Evolutionary conservation across 2,888 invertebrate species (phyloP), one percentile per base, ranked within the genome.

Genomic region (Tanypteryx hageni): DNA sequence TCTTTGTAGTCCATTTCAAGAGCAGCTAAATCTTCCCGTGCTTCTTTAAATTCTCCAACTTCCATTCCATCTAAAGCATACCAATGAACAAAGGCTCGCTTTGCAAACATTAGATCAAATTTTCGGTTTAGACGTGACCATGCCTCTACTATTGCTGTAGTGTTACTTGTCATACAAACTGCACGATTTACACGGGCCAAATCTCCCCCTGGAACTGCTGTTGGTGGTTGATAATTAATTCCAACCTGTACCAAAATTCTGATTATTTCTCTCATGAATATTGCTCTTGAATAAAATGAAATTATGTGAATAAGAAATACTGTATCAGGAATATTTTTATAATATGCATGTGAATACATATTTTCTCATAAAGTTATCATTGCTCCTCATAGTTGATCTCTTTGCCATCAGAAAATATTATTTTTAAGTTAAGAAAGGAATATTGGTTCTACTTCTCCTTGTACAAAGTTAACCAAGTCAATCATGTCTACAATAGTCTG

Each of bases 1-100:
- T 97, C 97, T 93, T 95, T 96, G 94, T 97, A 97, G 95, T 97
- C 97, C 94, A 96, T 95, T 59, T 96, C 96, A 91, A 97, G 95
- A 13, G 97, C 96, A 93, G 96, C 96, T 92, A 97, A 95, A 94
- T 97, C 96, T 86, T 96, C 96, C 10, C 96, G 94, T 0, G 97
- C 97, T 92, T 96, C 97, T 59, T 94, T 94, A 93, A 97, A 96
- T 94, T 96, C 96, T 3, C 95, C 96, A 95, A 97, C 97, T 94
- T 97, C 97, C 95, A 97, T 95, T 2, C 97, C 97, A 8, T 92
- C 57, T 31, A 85, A 64, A 18, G 44, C 93, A 85, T 92, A 93
- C 96, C 96, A 96, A 94, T 96, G 96, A 92, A 96, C 96, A 94
- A 96, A 96, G 91, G 96, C 96, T 81, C 96, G 94, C 94, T 96